phyloP scores from a whole-genome alignment of 2,888 invertebrate species.

The Theretra japonica region DNA sequence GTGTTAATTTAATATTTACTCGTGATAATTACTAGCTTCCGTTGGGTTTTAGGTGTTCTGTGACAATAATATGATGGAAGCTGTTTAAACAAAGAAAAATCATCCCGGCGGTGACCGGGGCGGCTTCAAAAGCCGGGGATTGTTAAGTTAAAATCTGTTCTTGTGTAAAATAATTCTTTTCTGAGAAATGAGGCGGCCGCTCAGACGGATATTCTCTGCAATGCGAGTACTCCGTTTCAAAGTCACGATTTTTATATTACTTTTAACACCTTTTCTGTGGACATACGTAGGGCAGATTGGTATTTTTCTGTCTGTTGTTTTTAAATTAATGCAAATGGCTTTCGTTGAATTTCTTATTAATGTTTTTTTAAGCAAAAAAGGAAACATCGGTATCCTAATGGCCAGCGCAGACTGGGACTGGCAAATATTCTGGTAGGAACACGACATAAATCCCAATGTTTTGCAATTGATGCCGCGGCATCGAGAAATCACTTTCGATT shows the following conservation, averaged over 20 bases:
- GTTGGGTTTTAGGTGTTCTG: background rate
- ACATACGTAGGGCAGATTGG: too few relatives aligned
- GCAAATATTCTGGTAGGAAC: too few relatives aligned
- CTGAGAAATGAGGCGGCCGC: conserved; percentile 8
- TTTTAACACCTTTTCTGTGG: background rate
- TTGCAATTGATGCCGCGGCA: too few relatives aligned
- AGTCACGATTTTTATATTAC: background rate
- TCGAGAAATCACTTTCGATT: too few relatives aligned
- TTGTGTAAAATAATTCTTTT: conserved; percentile 17
- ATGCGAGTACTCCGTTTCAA: background rate
- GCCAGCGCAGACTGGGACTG: too few relatives aligned
- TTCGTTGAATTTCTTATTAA: too few relatives aligned
- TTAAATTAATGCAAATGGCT: too few relatives aligned
- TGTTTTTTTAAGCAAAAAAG: too few relatives aligned
- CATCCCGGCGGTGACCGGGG: background rate
- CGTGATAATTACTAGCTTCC: background rate
- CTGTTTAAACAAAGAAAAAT: background rate
- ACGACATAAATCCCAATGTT: too few relatives aligned
- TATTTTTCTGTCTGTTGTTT: too few relatives aligned
- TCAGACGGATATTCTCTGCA: background rate
- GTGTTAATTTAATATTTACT: background rate
- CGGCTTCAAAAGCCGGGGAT: conserved; percentile 10
- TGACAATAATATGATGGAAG: background rate
- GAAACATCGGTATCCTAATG: too few relatives aligned
- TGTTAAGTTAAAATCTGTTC: conserved; percentile 10